Evolutionary conservation across 2,113 vertebrate genomes (phyloP).

Genomic region (Vanacampus margaritifer): DNA sequence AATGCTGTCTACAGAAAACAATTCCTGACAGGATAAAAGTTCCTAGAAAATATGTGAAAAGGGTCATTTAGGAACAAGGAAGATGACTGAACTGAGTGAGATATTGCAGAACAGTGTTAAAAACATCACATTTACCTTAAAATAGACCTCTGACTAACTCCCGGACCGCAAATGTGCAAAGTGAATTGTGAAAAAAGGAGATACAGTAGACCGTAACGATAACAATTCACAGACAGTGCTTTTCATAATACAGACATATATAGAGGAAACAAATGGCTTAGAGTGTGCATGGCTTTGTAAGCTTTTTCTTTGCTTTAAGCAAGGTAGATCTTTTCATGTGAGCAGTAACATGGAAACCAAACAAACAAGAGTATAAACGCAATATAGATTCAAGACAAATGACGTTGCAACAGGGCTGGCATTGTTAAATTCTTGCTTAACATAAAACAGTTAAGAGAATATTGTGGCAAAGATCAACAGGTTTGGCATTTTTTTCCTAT

Average conservation of each 20-base stretch:
- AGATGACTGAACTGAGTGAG: slow-evolving; percentile 59
- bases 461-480: slow-evolving; percentile 22
- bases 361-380: neutral
- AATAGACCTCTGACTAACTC: slow-evolving; percentile 29
- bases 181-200: slow-evolving; percentile 47
- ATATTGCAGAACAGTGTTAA: slow-evolving; percentile 52
- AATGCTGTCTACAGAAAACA: slow-evolving; percentile 49
- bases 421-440: slow-evolving; percentile 34
- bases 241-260: slow-evolving; percentile 47
- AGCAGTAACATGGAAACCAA: slow-evolving; percentile 23
- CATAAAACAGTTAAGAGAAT: slow-evolving; percentile 11
- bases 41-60: slow-evolving; percentile 61
- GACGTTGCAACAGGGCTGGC: slow-evolving; percentile 13
- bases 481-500: slow-evolving; percentile 55
- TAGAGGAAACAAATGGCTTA: slow-evolving; percentile 66
- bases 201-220: slow-evolving; percentile 32
- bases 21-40: slow-evolving; percentile 64
- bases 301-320: slow-evolving; percentile 35
- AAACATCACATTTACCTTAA: slow-evolving; percentile 29
- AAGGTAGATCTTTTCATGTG: slow-evolving; percentile 45
- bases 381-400: neutral
- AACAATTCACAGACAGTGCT: slow-evolving; percentile 46
- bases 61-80: slow-evolving; percentile 43
- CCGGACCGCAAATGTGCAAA: slow-evolving; percentile 38
- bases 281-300: slow-evolving; percentile 59